Evolutionary conservation across 2,113 vertebrate genomes (phyloP).

Genomic region (Anas platyrhynchos): DNA sequence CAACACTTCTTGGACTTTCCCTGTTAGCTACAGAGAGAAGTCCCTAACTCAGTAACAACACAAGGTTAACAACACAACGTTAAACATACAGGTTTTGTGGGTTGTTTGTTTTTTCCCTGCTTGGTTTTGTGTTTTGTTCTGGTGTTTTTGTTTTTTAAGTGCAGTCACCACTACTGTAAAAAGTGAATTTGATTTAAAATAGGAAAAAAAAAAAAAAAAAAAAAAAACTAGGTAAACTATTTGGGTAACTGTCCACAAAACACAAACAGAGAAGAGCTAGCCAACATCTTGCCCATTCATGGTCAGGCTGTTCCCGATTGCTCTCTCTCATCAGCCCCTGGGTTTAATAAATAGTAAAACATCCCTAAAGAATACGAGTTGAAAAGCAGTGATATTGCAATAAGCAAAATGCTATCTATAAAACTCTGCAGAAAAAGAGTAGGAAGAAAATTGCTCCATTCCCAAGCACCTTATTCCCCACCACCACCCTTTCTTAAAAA

Average conservation of each 20-base stretch:
- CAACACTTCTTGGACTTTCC: not conserved
- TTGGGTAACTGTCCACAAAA: not conserved
- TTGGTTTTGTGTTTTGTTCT: not conserved
- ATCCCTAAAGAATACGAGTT: not conserved
- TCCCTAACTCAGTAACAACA: not conserved
- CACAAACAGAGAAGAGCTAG: not conserved
- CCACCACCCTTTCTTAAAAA: not conserved
- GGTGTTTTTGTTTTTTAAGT: not conserved
- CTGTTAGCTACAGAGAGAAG: not conserved
- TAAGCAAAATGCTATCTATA: not conserved
- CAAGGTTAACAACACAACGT: not conserved
- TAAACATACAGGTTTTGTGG: not conserved
- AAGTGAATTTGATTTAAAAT: not conserved
- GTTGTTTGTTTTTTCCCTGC: too few relatives aligned
- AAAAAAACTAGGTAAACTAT: not conserved
- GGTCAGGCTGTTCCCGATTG: not conserved
- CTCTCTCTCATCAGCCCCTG: not conserved
- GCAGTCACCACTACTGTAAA: not conserved
- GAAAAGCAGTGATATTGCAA: not conserved
- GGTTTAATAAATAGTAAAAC: not conserved
- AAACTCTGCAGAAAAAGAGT: not conserved
- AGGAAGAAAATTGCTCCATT: not conserved
- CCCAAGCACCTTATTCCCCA: fast-evolving
- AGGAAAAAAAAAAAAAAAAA: not conserved
- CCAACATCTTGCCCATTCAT: not conserved